Evolutionary conservation across 2,888 invertebrate species (phyloP).

Genomic region (Andrena flavipes): DNA sequence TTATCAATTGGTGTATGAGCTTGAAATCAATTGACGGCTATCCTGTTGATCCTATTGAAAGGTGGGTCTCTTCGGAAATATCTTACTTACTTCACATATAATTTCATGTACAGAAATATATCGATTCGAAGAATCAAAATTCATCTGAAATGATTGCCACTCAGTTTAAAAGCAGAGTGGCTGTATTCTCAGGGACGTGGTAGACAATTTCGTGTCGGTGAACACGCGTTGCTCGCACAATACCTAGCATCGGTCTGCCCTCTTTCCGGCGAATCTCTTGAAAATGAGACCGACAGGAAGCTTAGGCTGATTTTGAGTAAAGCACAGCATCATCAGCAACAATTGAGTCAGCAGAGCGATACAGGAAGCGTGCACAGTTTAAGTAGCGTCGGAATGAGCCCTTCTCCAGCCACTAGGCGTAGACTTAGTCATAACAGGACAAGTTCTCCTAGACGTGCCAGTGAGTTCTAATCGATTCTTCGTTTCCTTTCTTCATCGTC

Average conservation of each 20-base stretch:
- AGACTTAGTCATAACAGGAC: constrained; percentile 84
- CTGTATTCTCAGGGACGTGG: constrained; percentile 97
- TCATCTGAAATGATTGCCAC: constrained; percentile 56
- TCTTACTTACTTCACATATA: constrained; percentile 36
- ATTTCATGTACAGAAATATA: constrained; percentile 27
- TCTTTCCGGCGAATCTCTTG: constrained; percentile 91
- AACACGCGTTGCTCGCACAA: constrained; percentile 92
- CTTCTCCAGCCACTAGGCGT: constrained; percentile 85
- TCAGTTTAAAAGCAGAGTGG: constrained; percentile 97
- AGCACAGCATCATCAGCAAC: constrained; percentile 96
- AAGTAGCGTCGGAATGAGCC: constrained; percentile 81
- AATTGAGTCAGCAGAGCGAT: constrained; percentile 89
- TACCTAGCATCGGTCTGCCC: constrained; percentile 95
- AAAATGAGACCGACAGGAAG: constrained; percentile 95
- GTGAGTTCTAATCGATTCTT: constrained; percentile 78
- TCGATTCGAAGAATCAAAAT: constrained; percentile 38
- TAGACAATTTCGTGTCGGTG: constrained; percentile 93
- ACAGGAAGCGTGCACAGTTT: constrained; percentile 77
- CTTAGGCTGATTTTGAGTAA: constrained; percentile 94
- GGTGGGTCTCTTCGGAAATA: constrained; percentile 86
- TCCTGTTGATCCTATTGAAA: constrained; percentile 95
- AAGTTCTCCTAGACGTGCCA: constrained; percentile 85
- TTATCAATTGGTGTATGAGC: constrained; percentile 96
- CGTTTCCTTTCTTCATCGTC: constrained; percentile 27
- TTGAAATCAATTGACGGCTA: constrained; percentile 95